A percentile compares a stretch with the other conserved stretches of the same genome.
These are phyloP conservation scores for Ecliptopera silaceata DNA, from an alignment of 2,888 invertebrate species.

Conservation along the genomic window DNA sequence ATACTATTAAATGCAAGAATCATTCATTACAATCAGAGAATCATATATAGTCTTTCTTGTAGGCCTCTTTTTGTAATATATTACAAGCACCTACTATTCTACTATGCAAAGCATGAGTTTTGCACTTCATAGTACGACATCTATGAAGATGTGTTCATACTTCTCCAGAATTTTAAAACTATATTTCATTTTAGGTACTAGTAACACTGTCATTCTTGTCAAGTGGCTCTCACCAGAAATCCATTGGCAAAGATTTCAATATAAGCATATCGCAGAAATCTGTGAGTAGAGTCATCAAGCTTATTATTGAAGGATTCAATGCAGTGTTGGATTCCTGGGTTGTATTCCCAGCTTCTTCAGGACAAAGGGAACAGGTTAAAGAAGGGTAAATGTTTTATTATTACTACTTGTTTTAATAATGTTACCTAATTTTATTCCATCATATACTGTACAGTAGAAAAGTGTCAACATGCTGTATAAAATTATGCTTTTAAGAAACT, in stretches of 20 bases:
- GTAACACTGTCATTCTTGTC: conserved; percentile 58
- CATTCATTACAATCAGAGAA: no score
- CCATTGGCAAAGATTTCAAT: conserved; percentile 58
- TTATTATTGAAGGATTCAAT: conserved; percentile 59
- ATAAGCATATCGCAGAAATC: conserved; percentile 62
- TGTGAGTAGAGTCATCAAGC: conserved; percentile 57
- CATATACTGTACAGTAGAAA: no score
- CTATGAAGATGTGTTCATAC: not conserved
- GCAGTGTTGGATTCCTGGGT: conserved; percentile 53
- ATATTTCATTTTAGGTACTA: conserved; percentile 44
- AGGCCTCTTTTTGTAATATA: no score
- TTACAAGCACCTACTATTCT: no score
- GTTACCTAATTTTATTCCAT: no score
- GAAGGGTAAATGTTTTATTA: conserved; percentile 48
- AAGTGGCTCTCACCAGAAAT: conserved; percentile 60
- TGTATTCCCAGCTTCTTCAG: conserved; percentile 49
- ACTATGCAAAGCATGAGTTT: no score
- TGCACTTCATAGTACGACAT: no score
- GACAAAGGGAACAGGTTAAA: conserved; percentile 54
- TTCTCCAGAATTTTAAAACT: not conserved
- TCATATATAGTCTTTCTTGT: no score
- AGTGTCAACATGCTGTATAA: no score
- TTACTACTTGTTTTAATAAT: no score
- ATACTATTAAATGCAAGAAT: no score
- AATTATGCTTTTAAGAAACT: no score